A percentile compares a stretch with the other conserved stretches of the same genome.
These are phyloP conservation scores for Ceratoteleas bidentatus DNA, from an alignment of 1,140 invertebrate genomes.

Conservation along the genomic window DNA sequence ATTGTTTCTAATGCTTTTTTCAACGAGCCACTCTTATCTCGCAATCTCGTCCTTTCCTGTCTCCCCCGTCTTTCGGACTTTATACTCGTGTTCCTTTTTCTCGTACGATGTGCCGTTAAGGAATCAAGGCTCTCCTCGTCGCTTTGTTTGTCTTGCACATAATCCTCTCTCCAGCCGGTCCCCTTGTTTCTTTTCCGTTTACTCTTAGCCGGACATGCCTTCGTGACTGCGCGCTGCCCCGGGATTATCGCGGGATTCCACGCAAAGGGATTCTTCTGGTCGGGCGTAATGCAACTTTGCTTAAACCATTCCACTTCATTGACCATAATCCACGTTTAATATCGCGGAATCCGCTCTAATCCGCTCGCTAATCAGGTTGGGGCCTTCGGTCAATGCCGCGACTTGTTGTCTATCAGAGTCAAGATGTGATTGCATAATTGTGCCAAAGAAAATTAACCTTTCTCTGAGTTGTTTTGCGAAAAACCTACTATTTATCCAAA, in stretches of 20 bases:
- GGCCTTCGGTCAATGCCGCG: too few relatives aligned
- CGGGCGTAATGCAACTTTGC: conserved; percentile 50
- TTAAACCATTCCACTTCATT: conserved; percentile 57
- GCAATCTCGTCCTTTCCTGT: conserved; percentile 44
- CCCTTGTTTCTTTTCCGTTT: conserved; percentile 63
- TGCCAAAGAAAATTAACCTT: too few relatives aligned
- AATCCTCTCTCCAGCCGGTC: conserved; percentile 58
- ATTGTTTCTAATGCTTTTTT: conserved; percentile 61
- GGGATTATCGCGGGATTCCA: conserved; percentile 63
- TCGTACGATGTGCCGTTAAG: conserved; percentile 58
- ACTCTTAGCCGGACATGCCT: conserved; percentile 64
- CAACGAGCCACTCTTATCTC: conserved; percentile 50
- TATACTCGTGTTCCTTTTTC: conserved; percentile 39
- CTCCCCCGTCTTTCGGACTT: conserved; percentile 36
- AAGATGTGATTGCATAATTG: too few relatives aligned
- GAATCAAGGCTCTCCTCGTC: conserved; percentile 58
- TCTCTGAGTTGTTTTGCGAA: too few relatives aligned
- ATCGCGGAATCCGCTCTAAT: conserved; percentile 21
- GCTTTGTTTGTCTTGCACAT: conserved; percentile 67
- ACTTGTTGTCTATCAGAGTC: too few relatives aligned
- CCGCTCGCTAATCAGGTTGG: conserved; percentile 16
- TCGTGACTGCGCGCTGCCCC: conserved; percentile 51
- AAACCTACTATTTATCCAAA: too few relatives aligned
- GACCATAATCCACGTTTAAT: conserved; percentile 44
- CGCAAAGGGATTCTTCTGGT: conserved; percentile 58